Conservation (phyloP, 2,113 vertebrate species). For the Xenopus laevis region DNA sequence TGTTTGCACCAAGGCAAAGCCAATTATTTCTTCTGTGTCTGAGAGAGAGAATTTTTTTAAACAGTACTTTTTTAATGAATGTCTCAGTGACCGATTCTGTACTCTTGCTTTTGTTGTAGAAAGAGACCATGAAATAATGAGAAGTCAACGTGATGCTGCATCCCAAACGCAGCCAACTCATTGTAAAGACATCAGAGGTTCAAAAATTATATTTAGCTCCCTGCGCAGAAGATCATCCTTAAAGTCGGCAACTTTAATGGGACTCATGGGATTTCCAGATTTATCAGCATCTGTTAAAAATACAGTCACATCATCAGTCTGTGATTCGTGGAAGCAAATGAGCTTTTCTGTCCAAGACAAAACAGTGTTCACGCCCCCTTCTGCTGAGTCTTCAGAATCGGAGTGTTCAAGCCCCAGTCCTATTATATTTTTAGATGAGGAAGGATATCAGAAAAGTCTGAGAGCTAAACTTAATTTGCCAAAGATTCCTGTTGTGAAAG, state of each 20-base stretch:
- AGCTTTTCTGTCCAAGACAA: constrained; percentile 67
- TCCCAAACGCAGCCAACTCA: constrained; percentile 77
- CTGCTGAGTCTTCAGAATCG: constrained; percentile 88
- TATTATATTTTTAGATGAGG: constrained; percentile 95
- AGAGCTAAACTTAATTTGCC: constrained; percentile 91
- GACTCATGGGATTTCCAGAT: constrained; percentile 60
- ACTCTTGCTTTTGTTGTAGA: constrained; percentile 49
- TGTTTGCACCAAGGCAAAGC: too few relatives aligned
- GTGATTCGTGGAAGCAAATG: constrained; percentile 76
- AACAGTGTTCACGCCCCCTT: constrained; percentile 63
- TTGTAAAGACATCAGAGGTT: constrained; percentile 68
- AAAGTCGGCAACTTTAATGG: constrained; percentile 60
- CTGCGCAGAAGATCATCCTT: constrained; percentile 59
- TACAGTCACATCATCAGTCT: constrained; percentile 65
- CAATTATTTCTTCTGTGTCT: too few relatives aligned
- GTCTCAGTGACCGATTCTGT: too few relatives aligned
- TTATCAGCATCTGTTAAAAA: constrained; percentile 70
- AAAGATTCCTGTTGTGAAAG: constrained; percentile 86
- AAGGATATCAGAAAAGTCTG: constrained; percentile 94
- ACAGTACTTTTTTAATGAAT: too few relatives aligned
- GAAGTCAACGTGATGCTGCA: constrained; percentile 76
- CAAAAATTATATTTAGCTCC: constrained; percentile 69
- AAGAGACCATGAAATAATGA: constrained; percentile 55
- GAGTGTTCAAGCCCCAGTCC: constrained; percentile 95
- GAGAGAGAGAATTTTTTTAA: too few relatives aligned